Evolutionary conservation across 1,140 invertebrate species (phyloP).

Genomic region (Heliconius himera): DNA sequence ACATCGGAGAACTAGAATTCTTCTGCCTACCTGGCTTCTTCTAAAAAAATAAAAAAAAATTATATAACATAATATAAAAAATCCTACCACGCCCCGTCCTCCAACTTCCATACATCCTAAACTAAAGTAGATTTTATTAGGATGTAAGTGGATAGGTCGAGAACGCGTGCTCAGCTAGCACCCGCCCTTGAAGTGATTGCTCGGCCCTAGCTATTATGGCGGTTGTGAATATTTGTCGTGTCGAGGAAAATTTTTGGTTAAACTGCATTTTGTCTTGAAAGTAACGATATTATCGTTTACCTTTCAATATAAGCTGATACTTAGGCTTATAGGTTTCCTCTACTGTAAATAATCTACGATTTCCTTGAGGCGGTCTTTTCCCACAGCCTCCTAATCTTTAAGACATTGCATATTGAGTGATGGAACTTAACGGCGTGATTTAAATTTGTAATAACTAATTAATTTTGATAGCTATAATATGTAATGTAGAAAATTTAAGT

Average conservation of each 20-base stretch:
- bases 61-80: background rate
- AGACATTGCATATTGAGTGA: too few species aligned
- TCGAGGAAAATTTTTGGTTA: background rate
- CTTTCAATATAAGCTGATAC: background rate
- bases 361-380: too few species aligned
- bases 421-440: background rate
- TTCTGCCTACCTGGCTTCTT: too few species aligned
- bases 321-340: too few species aligned
- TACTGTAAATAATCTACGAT: too few species aligned
- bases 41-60: too few species aligned
- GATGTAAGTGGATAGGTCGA: slow-evolving; percentile 4
- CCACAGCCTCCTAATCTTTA: too few species aligned
- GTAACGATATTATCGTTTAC: background rate
- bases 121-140: slow-evolving; percentile 2
- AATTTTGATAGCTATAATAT: too few species aligned
- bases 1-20: too few species aligned
- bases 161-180: slow-evolving; percentile 13
- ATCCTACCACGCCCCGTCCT: background rate
- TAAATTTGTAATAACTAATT: too few species aligned
- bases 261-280: background rate
- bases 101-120: background rate
- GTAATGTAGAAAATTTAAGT: too few species aligned
- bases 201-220: background rate
- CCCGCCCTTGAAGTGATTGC: slow-evolving; percentile 5
- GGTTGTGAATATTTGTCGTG: slow-evolving; percentile 4